Conservation (phyloP, 2,888 invertebrate genomes). For the Hemicrepidius hirtus region DNA sequence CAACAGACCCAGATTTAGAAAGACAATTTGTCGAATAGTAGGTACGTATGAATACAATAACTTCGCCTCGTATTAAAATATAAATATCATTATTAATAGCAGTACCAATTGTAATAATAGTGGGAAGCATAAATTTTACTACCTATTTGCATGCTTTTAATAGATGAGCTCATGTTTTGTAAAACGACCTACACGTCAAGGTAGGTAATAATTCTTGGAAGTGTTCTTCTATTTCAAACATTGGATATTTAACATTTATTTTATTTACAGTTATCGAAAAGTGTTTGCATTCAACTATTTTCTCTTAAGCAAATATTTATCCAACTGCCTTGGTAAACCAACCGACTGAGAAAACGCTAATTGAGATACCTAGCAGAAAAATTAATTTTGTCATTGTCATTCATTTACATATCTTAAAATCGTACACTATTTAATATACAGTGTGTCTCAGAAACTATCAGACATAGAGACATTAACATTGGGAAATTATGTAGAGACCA, state of each 20-base stretch:
- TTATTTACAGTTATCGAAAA: neutral
- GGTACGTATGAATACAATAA: slow-evolving; percentile 30
- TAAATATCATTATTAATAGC: slow-evolving; percentile 2
- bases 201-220: slow-evolving; percentile 4
- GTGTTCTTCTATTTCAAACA: neutral
- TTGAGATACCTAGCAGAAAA: no score
- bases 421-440: no score
- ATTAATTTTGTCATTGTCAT: no score
- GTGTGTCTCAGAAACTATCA: no score
- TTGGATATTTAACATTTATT: neutral
- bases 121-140: neutral
- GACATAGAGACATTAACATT: no score
- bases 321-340: neutral
- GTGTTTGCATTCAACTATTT: slow-evolving; percentile 7
- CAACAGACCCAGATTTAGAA: slow-evolving; percentile 15
- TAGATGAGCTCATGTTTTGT: slow-evolving; percentile 9
- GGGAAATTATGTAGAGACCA: no score
- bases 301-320: slow-evolving; percentile 11
- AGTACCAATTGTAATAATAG: slow-evolving; percentile 6
- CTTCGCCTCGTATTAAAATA: neutral
- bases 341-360: neutral
- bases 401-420: no score
- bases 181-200: slow-evolving; percentile 18
- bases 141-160: neutral
- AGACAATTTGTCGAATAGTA: neutral